Conservation (phyloP, 2,113 vertebrate species). For the Erythrolamprus reginae region DNA sequence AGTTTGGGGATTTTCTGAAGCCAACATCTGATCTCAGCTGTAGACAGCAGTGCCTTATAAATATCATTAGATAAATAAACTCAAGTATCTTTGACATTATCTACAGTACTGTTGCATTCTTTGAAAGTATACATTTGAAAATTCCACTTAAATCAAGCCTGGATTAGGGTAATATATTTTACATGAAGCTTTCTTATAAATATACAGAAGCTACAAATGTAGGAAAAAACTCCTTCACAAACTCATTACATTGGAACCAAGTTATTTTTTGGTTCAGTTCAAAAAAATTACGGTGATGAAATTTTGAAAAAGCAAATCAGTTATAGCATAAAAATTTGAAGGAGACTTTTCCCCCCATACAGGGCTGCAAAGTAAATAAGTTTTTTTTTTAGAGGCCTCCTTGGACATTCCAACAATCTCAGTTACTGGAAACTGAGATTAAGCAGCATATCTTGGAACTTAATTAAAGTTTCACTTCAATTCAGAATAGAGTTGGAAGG, state of each 20-base stretch:
- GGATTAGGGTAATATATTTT: neutral
- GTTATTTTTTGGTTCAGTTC: neutral
- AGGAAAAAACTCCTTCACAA: neutral
- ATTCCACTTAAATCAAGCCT: neutral
- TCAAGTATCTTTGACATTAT: neutral
- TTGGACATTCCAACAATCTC: too few relatives aligned
- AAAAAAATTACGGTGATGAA: neutral
- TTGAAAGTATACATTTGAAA: neutral
- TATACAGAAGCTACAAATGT: neutral
- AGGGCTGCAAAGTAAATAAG: neutral
- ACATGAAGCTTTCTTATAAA: neutral
- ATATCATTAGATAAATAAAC: neutral
- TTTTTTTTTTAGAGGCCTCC: too few relatives aligned
- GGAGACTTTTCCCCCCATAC: neutral
- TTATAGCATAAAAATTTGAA: neutral
- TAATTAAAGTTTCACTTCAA: too few relatives aligned
- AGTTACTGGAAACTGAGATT: neutral
- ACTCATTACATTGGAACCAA: neutral
- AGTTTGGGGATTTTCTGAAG: neutral
- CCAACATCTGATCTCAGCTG: neutral
- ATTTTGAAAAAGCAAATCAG: neutral
- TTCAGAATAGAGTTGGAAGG: too few relatives aligned
- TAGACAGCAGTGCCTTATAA: neutral
- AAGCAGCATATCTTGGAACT: neutral
- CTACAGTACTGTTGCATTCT: neutral